A percentile compares a stretch with the other conserved stretches of the same genome.
Conservation (phyloP, 2,113 vertebrate genomes). For the Limanda limanda region DNA sequence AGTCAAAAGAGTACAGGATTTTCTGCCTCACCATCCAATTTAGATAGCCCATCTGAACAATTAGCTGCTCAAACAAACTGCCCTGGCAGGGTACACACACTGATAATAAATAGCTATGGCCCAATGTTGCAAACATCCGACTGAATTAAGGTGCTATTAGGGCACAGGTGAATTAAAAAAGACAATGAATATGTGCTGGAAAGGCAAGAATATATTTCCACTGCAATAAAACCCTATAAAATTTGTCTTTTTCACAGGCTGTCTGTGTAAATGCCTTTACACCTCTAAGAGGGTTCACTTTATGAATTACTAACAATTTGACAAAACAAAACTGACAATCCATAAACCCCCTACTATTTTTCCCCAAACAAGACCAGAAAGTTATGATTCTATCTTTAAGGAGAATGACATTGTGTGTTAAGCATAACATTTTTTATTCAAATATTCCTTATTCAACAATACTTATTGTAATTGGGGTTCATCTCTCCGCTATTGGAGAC, state of each 20-base stretch:
- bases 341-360: background rate
- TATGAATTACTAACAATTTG: too few species aligned
- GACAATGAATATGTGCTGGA: constrained; percentile 1
- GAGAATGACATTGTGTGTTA: too few species aligned
- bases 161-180: constrained; percentile 51
- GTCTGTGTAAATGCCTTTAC: too few species aligned
- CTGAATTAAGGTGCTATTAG: constrained; percentile 63
- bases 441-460: too few species aligned
- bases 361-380: too few species aligned
- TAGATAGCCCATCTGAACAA: constrained; percentile 75
- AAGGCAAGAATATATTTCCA: background rate
- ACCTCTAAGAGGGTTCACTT: too few species aligned
- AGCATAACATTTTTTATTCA: too few species aligned
- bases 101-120: constrained; percentile 76
- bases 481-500: too few species aligned
- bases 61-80: constrained; percentile 78
- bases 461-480: too few species aligned
- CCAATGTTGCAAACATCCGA: constrained; percentile 70
- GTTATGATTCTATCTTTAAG: too few species aligned
- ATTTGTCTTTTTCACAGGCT: background rate
- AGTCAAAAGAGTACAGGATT: constrained; percentile 75
- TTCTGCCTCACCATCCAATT: constrained; percentile 82
- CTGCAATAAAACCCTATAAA: background rate
- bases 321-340: background rate
- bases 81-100: constrained; percentile 57